Conservation (phyloP, 2,888 invertebrate species). For the Doris montereyensis region DNA sequence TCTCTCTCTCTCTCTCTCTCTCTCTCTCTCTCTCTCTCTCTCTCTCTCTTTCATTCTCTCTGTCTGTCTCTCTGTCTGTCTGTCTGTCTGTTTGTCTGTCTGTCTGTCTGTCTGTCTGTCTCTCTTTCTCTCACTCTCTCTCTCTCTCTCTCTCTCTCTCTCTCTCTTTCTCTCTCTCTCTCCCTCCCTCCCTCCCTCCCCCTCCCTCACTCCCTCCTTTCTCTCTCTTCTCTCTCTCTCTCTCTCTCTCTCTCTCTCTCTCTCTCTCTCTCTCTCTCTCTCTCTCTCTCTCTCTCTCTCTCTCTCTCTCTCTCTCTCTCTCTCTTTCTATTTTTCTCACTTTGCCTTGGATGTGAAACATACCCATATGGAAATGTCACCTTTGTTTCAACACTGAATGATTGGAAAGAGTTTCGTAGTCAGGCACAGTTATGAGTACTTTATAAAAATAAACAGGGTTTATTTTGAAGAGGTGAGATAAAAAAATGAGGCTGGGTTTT, state of each 20-base stretch:
- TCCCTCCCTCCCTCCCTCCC: neutral
- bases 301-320: neutral
- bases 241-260: neutral
- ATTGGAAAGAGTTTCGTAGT: no score
- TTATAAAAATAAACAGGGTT: no score
- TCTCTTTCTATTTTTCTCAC: neutral
- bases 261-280: neutral
- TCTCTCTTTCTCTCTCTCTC: neutral
- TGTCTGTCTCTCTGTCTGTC: neutral
- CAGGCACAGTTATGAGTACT: no score
- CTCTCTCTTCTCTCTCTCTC: neutral
- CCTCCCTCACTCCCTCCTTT: neutral
- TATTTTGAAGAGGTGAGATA: no score
- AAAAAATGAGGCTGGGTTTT: no score
- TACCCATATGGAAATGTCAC: no score
- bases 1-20: neutral
- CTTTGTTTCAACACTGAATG: no score
- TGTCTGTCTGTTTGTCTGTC: neutral
- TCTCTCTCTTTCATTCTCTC: neutral
- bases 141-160: neutral
- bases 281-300: neutral
- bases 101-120: neutral
- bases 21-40: neutral
- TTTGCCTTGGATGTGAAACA: no score
- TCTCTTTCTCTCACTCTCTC: neutral